Conservation (phyloP, 2,888 invertebrate species). For the Epistrophe grossulariae region DNA sequence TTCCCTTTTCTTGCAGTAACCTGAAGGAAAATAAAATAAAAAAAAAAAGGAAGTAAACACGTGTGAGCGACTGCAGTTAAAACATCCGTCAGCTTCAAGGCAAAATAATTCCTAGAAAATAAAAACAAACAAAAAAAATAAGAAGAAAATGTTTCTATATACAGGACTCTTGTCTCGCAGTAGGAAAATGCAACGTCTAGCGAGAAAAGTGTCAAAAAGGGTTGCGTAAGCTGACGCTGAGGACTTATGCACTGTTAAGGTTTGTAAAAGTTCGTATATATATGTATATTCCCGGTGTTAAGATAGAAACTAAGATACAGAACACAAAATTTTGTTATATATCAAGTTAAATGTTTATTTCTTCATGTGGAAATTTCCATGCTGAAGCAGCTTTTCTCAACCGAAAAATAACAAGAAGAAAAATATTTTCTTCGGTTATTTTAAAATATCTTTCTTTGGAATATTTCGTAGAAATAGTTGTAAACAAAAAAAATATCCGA, state of each 20-base stretch:
- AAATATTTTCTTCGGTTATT: conserved; percentile 5
- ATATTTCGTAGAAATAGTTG: conserved; percentile 2
- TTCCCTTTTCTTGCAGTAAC: neutral
- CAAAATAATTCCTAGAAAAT: conserved; percentile 39
- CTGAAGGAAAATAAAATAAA: neutral
- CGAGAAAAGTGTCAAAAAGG: conserved; percentile 29
- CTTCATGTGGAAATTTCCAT: conserved; percentile 26
- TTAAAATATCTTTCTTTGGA: neutral
- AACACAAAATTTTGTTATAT: neutral
- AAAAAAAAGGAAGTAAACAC: conserved; percentile 7
- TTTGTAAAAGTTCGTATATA: neutral
- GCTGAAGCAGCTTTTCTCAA: conserved; percentile 1
- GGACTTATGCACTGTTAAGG: neutral
- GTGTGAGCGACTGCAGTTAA: conserved; percentile 39
- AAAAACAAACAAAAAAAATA: neutral
- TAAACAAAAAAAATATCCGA: conserved; percentile 14
- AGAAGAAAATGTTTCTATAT: neutral
- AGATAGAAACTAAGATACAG: neutral
- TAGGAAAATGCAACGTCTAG: neutral
- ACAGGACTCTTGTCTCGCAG: neutral
- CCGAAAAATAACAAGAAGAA: neutral
- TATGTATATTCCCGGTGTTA: neutral
- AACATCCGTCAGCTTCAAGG: conserved; percentile 32
- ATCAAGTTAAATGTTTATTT: conserved; percentile 27
- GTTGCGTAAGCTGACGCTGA: conserved; percentile 13